These are phyloP conservation scores for Dusona sp. DNA, from an alignment of 2,888 invertebrate genomes.

Conservation along the genomic window DNA sequence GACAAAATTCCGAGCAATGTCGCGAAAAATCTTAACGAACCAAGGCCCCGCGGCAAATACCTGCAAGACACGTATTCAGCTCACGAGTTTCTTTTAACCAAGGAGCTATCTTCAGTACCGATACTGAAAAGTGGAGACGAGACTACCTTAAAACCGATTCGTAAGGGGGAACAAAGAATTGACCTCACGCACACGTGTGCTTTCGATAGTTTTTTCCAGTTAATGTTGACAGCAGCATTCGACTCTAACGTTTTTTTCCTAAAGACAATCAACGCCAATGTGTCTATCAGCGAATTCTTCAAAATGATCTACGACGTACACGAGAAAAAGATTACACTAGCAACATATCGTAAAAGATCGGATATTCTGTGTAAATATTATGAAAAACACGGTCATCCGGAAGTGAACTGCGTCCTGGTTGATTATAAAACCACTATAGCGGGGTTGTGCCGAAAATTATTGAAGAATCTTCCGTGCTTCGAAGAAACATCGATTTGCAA, in stretches of 20 bases:
- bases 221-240: conserved; percentile 36
- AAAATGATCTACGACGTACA: conserved; percentile 26
- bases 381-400: conserved; percentile 8
- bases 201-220: conserved; percentile 41
- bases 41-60: conserved; percentile 33
- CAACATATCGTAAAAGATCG: conserved; percentile 41
- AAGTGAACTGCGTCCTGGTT: conserved; percentile 35
- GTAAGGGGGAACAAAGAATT: conserved; percentile 12
- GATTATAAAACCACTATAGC: conserved; percentile 38
- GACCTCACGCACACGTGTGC: conserved; percentile 30
- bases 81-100: conserved; percentile 34
- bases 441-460: conserved; percentile 30
- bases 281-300: background rate
- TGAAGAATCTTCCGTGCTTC: conserved; percentile 20
- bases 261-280: conserved; percentile 10
- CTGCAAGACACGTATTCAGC: conserved; percentile 41
- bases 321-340: conserved; percentile 5
- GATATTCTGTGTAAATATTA: conserved; percentile 26
- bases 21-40: background rate
- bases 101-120: conserved; percentile 14
- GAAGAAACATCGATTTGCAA: conserved; percentile 19
- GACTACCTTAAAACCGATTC: conserved; percentile 33
- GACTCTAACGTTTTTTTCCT: conserved; percentile 22
- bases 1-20: background rate
- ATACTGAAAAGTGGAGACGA: conserved; percentile 45